Evolutionary conservation across 1,140 invertebrate species (phyloP), one percentile per base, ranked within the genome.

Genomic region (Calycopis cecrops): DNA sequence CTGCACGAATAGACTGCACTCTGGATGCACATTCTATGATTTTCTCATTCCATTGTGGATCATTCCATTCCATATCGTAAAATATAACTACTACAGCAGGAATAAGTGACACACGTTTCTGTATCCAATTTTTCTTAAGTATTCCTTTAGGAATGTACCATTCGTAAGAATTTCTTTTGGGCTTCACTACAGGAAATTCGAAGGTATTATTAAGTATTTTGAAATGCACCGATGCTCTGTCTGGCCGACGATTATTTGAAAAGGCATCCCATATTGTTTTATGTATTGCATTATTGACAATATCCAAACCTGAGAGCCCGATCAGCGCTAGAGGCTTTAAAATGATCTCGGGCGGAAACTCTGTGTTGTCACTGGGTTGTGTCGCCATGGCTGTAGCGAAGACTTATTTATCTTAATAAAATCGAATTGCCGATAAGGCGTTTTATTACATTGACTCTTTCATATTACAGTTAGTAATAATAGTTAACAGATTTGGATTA

Each of bases 141-240:
- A 99, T 97, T 28, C 98, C 98, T 88, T 98, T 98, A 0, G 97
- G 97, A 69, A 97, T 94, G 73, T 98, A 98, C 93, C 95, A 97
- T 72, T 99, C 97, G 83, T 98, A 98, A 0, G 95, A 95, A 66
- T 95, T 93, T 69, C 95, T 90, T 92, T 97, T 98, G 17, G 94
- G 92, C 85, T 98, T 98, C 8, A 95, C 92, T 42, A 94, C 92
- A 9, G 96, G 96, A 86, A 98, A 98, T 71, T 95, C 94, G 86
- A 96, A 93, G 28, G 92, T 91, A 50, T 93, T 90, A 33, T 89
- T 89, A 17, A 97, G 88, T 52, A 96, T 88, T 79, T 95, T 95
- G 79, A 98, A 98, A 59, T 94, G 91, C 35, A 99, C 91, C 0
- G 95, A 91, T n/a, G 94, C 91, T 64, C 95, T 90, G 52, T 98